Conservation (phyloP, 1,140 invertebrate genomes). For the Drosophila ananassae region DNA sequence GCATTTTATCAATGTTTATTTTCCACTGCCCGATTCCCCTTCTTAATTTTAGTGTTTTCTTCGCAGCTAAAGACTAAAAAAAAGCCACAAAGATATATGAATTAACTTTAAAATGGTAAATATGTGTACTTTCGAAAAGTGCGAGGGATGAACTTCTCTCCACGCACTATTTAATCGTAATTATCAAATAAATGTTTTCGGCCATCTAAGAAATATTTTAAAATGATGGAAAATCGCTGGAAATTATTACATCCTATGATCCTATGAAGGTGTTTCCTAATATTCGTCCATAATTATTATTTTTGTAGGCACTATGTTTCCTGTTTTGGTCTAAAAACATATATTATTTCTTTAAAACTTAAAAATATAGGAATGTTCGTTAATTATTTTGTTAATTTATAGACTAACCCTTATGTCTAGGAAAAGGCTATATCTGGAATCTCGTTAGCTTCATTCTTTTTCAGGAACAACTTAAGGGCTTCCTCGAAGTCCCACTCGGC, state of each 20-base stretch:
- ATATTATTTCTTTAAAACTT: neutral
- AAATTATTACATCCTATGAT: slow-evolving; percentile 14
- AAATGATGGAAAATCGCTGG: neutral
- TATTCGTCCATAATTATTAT: too few species aligned
- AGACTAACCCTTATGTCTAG: slow-evolving; percentile 8
- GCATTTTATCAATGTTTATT: slow-evolving; percentile 39
- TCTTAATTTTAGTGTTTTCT: neutral
- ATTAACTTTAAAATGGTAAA: slow-evolving; percentile 12
- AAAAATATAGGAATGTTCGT: neutral
- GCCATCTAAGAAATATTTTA: slow-evolving; percentile 40
- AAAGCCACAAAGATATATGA: neutral
- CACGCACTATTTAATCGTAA: slow-evolving; percentile 26
- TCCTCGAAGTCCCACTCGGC: slow-evolving; percentile 64
- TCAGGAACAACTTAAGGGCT: slow-evolving; percentile 50
- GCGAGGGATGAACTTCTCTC: neutral
- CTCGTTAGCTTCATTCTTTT: slow-evolving; percentile 23
- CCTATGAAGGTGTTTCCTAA: neutral
- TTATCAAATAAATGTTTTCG: slow-evolving; percentile 54
- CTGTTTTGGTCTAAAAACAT: neutral
- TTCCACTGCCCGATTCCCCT: slow-evolving; percentile 3
- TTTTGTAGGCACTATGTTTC: neutral
- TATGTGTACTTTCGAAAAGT: slow-evolving; percentile 27
- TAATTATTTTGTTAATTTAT: neutral
- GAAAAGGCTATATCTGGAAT: slow-evolving; percentile 48
- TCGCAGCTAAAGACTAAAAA: neutral